Evolutionary conservation across 1,140 invertebrate genomes (phyloP), one percentile per base, ranked within the genome.

Genomic region (Dreissena rostriformis): DNA sequence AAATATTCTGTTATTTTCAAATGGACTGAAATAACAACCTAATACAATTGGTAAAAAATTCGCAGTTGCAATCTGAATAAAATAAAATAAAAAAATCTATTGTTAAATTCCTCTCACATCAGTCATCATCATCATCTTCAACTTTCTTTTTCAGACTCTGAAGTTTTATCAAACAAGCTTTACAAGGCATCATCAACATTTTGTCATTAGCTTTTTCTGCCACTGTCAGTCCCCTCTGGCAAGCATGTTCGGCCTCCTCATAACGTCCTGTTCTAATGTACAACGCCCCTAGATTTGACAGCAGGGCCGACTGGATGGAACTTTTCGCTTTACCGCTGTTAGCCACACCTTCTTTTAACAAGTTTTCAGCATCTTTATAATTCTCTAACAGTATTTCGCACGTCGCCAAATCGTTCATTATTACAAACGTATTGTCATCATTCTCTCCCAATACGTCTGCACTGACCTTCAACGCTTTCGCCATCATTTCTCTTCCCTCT

Each of bases 371-470:
- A 84, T 95, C 94, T 65, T 96, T 95, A 84, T 95, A 94, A 83
- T 97, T 95, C 83, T 96, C 94, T 94, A 94, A 94, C 88, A 95
- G 87, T 93, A 95, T 95, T 84, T 95, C 95, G 15, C 97, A 95
- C 66, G 96, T 96, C 55, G 96, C 97, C 78, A 98, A 94, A 92
- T 98, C 97, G 95, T 98, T 98, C 11, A 98, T 92, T 61, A 91
- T 77, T 57, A 98, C 94, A 28, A 97, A 93, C 24, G 97, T 95
- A 91, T 98, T 96, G 87, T 96, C 95, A 88, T 95, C 95, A 12
- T 95, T 92, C 82, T 95, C 90, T 11, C 97, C 97, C 91, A 96
- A 93, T 0, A 96, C 89, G 90, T 95, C 93, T 70, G 94, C 90
- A 79, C 96, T 96, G 84, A 96, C 94, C 29, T 96, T 93, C 87